These are phyloP conservation scores for Fulica atra DNA, from an alignment of 2,113 vertebrate genomes.

Conservation along the genomic window DNA sequence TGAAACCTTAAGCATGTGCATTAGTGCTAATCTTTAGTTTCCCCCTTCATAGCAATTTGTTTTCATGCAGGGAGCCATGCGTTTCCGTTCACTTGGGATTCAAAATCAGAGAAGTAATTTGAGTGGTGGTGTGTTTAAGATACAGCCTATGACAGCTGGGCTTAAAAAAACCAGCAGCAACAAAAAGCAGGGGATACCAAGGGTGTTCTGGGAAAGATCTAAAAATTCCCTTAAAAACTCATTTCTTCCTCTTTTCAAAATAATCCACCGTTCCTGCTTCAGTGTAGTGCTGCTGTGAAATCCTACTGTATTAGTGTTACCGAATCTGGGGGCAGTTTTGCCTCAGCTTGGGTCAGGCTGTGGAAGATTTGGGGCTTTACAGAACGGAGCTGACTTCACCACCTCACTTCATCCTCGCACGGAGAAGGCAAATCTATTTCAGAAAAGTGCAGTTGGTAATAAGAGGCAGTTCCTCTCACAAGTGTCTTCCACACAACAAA, in stretches of 20 bases:
- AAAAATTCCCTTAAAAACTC: neutral
- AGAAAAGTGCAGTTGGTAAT: neutral
- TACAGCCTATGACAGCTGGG: neutral
- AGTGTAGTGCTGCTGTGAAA: neutral
- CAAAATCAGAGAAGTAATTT: constrained; percentile 40
- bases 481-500: neutral
- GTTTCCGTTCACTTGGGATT: neutral
- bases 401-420: constrained; percentile 8
- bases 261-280: neutral
- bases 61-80: constrained; percentile 27
- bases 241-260: neutral
- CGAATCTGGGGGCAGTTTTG: neutral
- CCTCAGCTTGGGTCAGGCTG: neutral
- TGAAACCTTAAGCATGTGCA: constrained; percentile 20
- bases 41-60: constrained; percentile 30
- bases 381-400: neutral
- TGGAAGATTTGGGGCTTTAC: neutral
- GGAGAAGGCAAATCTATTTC: constrained; percentile 41
- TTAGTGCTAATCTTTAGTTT: constrained; percentile 42
- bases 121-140: constrained; percentile 2
- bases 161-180: neutral
- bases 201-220: neutral
- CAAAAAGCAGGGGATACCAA: neutral
- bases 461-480: neutral
- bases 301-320: neutral